Conservation (phyloP, 2,888 invertebrate species). For the Amphipyra berbera region DNA sequence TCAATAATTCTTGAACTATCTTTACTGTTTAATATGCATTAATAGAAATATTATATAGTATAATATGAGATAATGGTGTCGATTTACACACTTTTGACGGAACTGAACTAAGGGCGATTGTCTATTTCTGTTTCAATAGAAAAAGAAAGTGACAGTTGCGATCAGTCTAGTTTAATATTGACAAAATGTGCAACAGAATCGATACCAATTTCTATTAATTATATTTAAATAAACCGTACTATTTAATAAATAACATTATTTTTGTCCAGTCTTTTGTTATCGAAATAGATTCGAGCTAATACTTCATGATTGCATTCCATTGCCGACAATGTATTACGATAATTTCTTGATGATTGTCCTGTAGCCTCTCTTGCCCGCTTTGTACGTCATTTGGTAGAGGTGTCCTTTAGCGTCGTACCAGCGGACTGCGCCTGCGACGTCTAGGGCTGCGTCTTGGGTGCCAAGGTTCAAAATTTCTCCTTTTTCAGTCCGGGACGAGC, state of each 20-base stretch:
- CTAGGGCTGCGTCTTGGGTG: conserved; percentile 78
- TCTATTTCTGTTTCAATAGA: no score
- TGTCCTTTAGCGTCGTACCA: conserved; percentile 86
- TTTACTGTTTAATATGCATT: no score
- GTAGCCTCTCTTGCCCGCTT: conserved; percentile 86
- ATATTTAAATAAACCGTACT: neutral
- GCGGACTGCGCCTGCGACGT: conserved; percentile 83
- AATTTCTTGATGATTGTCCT: conserved; percentile 84
- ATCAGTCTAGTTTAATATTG: no score
- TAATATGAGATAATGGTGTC: no score
- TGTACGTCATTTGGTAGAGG: conserved; percentile 87
- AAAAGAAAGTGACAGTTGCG: no score
- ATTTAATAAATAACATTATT: conserved; percentile 52
- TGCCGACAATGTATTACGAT: conserved; percentile 56
- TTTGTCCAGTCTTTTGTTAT: conserved; percentile 67
- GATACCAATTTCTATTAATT: no score
- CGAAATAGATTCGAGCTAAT: conserved; percentile 56
- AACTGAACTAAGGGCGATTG: no score
- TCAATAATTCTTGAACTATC: no score
- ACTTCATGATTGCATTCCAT: conserved; percentile 39
- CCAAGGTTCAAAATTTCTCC: conserved; percentile 79
- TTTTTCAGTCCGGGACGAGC: conserved; percentile 87
- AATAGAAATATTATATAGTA: no score
- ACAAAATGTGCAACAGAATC: no score
- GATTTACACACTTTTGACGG: no score